Evolutionary conservation across 1,140 invertebrate species (phyloP).

Genomic region (Monomorium pharaonis): DNA sequence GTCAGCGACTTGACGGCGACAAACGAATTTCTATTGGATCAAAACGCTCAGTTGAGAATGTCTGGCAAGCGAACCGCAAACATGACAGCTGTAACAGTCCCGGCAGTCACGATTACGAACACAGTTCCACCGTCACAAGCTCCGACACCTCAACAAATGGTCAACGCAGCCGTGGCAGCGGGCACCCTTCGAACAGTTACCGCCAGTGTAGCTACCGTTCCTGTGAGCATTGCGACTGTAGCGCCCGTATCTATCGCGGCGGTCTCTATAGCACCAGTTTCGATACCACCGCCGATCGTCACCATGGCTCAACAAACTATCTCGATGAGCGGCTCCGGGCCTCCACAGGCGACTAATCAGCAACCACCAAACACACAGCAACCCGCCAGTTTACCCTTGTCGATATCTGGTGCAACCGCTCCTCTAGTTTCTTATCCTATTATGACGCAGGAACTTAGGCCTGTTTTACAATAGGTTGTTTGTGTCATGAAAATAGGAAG

Average conservation of each 20-base stretch:
- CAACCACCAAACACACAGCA: slow-evolving; percentile 82
- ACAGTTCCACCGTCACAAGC: slow-evolving; percentile 85
- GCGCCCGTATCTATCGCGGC: slow-evolving; percentile 86
- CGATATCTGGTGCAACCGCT: slow-evolving; percentile 86
- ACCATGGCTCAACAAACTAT: slow-evolving; percentile 86
- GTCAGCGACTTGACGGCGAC: slow-evolving; percentile 91
- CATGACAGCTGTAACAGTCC: slow-evolving; percentile 86
- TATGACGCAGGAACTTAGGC: slow-evolving; percentile 87
- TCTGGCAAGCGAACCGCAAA: slow-evolving; percentile 86
- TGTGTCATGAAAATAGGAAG: background rate
- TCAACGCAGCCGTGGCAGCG: slow-evolving; percentile 82
- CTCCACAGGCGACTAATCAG: slow-evolving; percentile 80
- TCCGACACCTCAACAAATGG: slow-evolving; percentile 84
- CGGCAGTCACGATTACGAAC: slow-evolving; percentile 87
- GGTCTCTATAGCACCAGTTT: slow-evolving; percentile 87
- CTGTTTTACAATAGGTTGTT: slow-evolving; percentile 79
- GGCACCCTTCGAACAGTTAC: slow-evolving; percentile 87
- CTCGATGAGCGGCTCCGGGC: slow-evolving; percentile 81
- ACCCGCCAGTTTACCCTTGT: slow-evolving; percentile 82
- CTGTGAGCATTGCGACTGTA: slow-evolving; percentile 87
- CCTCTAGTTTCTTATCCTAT: slow-evolving; percentile 91
- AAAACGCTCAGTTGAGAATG: slow-evolving; percentile 91
- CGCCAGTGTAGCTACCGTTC: slow-evolving; percentile 88
- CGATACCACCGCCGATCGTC: slow-evolving; percentile 87
- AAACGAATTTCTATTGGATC: slow-evolving; percentile 92